Evolutionary conservation across 1,140 invertebrate genomes (phyloP).

Genomic region (Bombus confusus): DNA sequence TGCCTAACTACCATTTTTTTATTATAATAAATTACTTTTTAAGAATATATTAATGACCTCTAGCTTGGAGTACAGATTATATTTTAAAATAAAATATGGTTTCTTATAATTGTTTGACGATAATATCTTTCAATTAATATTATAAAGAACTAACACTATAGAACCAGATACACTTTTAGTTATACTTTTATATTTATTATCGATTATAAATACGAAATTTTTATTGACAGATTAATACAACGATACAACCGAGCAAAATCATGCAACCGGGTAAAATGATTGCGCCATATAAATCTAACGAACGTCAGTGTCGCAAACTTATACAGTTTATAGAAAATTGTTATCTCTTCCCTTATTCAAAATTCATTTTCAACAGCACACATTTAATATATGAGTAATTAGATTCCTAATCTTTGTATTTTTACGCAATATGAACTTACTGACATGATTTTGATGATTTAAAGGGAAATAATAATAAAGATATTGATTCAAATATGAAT

Average conservation of each 20-base stretch:
- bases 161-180: background rate
- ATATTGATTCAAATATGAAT: background rate
- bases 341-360: background rate
- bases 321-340: background rate
- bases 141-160: background rate
- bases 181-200: constrained; percentile 12
- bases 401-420: background rate
- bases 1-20: constrained; percentile 92
- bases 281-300: background rate
- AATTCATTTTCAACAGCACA: background rate
- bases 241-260: background rate
- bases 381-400: background rate
- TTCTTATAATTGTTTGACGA: background rate
- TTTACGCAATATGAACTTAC: background rate
- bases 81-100: background rate
- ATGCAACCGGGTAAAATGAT: background rate
- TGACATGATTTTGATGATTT: background rate
- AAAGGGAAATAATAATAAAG: background rate
- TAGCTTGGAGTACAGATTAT: background rate
- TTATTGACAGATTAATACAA: background rate
- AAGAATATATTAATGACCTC: background rate
- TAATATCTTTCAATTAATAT: background rate
- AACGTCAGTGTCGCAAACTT: background rate
- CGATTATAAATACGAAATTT: background rate
- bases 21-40: constrained; percentile 10